Evolutionary conservation across 1,140 invertebrate species (phyloP), one percentile per base, ranked within the genome.

Genomic region (Theocolax elegans): DNA sequence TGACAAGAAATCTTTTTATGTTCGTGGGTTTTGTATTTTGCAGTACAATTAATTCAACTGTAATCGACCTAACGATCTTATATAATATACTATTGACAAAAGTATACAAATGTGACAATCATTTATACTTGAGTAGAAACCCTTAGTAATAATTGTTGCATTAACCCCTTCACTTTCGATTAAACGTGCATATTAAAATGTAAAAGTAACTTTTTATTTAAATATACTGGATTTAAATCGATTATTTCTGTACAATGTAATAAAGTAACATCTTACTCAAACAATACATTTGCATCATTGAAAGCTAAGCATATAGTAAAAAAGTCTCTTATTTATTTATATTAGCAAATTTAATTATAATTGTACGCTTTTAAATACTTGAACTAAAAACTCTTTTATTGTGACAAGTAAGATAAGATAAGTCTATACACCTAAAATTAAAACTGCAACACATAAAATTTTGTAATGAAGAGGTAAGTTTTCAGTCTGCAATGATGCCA

Each of bases 1-100:
- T 70, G 60, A 71, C 60, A 58, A 64, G 42, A 64, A 64, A 63
- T 62, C 35, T 63, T 73, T 72, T 70, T 66, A 70, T 56, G 60
- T 59, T 70, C 54, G 48, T 49, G 48, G 49, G 67, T 66, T 73
- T 62, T 70, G 63, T 70, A 70, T 63, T 66, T 66, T 74, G 67
- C 65, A 72, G 70, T 69, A 74, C 42, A 72, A 74, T 67, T 69
- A 67, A 60, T 72, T 65, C 58, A 62, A 65, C 64, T 74, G 67
- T 74, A 74, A 72, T 72, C 56, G 54, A 72, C 66, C 67, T 69
- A 60, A 72, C 62, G 65, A 74, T 72, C 60, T 40, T 70, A 70
- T 70, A 73, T 65, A 73, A 73, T 73, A 73, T 73, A 73, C 72
- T 69, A 69, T 73, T 70, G 60, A 64, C 31, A 70, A 64, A 70